Conservation (phyloP, 2,113 vertebrate species). For the Chroicocephalus ridibundus region DNA sequence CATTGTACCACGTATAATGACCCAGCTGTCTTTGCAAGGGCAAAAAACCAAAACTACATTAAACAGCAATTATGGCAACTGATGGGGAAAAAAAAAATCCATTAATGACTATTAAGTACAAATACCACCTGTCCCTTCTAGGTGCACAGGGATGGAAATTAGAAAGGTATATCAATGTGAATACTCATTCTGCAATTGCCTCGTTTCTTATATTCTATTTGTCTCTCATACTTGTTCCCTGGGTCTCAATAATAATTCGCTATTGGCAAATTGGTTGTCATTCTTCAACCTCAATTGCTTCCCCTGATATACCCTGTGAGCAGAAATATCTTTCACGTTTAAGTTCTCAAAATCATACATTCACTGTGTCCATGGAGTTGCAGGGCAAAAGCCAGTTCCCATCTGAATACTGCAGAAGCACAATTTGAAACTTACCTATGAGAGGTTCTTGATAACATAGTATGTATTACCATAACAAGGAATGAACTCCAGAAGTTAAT, state of each 20-base stretch:
- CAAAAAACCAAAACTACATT: not conserved
- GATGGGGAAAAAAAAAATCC: not conserved
- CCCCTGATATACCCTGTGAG: not conserved
- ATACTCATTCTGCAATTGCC: not conserved
- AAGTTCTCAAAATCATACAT: not conserved
- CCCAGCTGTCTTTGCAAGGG: not conserved
- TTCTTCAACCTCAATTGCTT: not conserved
- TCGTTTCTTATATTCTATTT: not conserved
- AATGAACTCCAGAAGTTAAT: not conserved
- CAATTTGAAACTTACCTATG: not conserved
- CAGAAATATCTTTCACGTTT: not conserved
- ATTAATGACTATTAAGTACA: not conserved
- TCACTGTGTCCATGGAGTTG: not conserved
- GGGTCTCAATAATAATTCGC: not conserved
- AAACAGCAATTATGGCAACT: not conserved
- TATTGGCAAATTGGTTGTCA: not conserved
- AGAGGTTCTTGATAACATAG: not conserved
- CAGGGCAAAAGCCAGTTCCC: not conserved
- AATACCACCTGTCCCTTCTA: not conserved
- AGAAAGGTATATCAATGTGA: not conserved
- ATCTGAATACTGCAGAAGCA: not conserved
- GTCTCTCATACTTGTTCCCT: not conserved
- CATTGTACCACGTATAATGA: not conserved
- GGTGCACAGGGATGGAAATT: not conserved
- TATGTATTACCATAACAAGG: not conserved